These are phyloP conservation scores for Sitta carolinensis DNA, from an alignment of 2,797 vertebrate species.

Conservation along the genomic window DNA sequence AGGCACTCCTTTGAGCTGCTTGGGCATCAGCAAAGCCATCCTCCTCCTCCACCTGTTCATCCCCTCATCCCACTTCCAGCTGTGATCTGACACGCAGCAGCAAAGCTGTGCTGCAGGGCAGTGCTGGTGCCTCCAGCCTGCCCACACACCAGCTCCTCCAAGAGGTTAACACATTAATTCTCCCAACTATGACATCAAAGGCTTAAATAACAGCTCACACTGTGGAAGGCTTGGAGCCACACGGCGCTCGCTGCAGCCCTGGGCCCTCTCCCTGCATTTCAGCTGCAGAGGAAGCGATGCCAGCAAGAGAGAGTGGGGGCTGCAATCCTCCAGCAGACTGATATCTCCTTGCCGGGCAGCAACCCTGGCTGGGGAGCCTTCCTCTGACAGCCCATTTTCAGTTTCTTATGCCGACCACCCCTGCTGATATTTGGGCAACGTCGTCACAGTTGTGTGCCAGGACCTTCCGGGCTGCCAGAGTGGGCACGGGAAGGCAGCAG, in stretches of 20 bases:
- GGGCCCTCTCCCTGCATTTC: not conserved
- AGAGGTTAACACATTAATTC: not conserved
- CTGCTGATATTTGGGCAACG: not conserved
- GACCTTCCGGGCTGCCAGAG: not conserved
- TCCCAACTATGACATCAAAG: not conserved
- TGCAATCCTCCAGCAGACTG: not conserved
- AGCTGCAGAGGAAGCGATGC: rapidly evolving
- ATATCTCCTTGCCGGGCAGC: not conserved
- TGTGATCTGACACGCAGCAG: not conserved
- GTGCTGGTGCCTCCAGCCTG: not conserved
- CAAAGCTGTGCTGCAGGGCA: not conserved
- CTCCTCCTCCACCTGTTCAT: rapidly evolving
- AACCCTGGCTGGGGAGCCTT: not conserved
- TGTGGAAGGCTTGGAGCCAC: not conserved
- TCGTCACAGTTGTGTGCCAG: rapidly evolving
- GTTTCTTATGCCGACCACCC: not conserved
- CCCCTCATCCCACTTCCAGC: not conserved
- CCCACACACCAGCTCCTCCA: not conserved
- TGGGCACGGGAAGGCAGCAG: not conserved
- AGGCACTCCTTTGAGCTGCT: not conserved
- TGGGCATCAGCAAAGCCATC: not conserved
- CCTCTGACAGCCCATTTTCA: not conserved
- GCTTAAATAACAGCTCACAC: not conserved
- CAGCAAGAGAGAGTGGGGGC: not conserved
- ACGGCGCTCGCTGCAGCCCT: rapidly evolving